phyloP scores from a whole-genome alignment of 2,797 vertebrate genomes.

The Phalanger gymnotis region DNA sequence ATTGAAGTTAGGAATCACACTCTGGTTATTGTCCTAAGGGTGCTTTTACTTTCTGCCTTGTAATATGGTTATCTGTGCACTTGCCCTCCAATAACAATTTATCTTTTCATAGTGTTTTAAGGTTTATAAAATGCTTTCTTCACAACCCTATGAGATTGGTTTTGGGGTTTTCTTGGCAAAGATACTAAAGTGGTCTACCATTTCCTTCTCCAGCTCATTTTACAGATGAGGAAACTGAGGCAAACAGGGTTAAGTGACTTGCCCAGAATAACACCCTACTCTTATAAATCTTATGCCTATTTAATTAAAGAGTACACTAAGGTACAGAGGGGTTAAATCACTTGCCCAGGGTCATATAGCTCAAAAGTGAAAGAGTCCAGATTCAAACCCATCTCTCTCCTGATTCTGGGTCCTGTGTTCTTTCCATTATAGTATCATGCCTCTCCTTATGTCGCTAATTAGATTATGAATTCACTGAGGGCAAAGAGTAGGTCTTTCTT shows the following conservation, averaged over 20 bases:
- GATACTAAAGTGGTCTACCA: too few species aligned
- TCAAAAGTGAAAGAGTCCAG: neutral
- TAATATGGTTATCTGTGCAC: neutral
- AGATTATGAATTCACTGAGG: neutral
- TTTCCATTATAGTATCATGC: neutral
- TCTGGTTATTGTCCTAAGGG: neutral
- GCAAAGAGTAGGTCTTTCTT: neutral
- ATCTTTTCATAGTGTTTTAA: neutral
- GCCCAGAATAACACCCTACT: too few species aligned
- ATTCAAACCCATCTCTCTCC: neutral
- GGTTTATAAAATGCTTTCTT: neutral
- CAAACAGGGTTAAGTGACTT: too few species aligned
- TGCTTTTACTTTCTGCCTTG: neutral
- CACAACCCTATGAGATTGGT: neutral
- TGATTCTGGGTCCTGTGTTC: neutral
- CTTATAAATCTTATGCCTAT: too few species aligned
- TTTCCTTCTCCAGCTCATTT: too few species aligned
- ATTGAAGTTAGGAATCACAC: neutral
- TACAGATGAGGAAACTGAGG: too few species aligned
- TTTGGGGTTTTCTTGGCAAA: too few species aligned
- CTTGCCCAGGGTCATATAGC: neutral
- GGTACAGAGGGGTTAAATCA: neutral
- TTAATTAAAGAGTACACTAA: neutral
- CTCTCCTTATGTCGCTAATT: neutral
- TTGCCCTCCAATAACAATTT: neutral